Percentiles rank a stretch among this genome's conserved stretches.
Evolutionary conservation across 2,888 invertebrate species (phyloP).

Genomic region (Sphecodes monilicornis): DNA sequence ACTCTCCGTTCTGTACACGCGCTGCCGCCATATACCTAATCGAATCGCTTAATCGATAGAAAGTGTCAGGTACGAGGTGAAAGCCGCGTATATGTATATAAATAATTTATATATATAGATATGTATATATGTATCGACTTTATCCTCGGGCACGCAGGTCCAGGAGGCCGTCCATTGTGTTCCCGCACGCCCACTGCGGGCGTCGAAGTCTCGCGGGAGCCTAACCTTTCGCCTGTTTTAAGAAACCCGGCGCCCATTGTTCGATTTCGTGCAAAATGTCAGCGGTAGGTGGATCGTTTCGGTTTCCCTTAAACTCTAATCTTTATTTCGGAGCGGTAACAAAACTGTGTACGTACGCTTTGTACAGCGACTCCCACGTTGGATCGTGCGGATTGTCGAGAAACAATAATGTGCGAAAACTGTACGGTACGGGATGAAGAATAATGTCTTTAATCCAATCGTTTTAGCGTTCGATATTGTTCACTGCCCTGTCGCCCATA

Average conservation of each 20-base stretch:
- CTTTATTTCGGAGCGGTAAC: neutral
- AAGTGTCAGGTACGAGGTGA: slow-evolving; percentile 51
- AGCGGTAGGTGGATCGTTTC: slow-evolving; percentile 21
- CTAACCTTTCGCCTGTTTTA: slow-evolving; percentile 23
- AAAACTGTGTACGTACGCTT: neutral
- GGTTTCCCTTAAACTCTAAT: neutral
- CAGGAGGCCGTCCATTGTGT: slow-evolving; percentile 26
- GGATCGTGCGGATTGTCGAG: neutral
- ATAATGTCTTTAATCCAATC: neutral
- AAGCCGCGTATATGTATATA: no score
- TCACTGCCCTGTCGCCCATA: no score
- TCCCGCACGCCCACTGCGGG: neutral
- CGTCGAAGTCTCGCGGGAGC: neutral
- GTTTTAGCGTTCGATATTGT: no score
- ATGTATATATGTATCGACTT: no score
- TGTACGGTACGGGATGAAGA: neutral
- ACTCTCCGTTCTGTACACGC: slow-evolving; percentile 23
- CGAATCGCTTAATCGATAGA: slow-evolving; percentile 56
- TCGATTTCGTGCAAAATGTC: slow-evolving; percentile 14
- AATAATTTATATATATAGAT: no score
- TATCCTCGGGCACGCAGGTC: slow-evolving; percentile 12
- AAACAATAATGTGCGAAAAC: neutral
- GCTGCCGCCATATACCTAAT: slow-evolving; percentile 38
- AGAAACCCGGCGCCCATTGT: slow-evolving; percentile 8
- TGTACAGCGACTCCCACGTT: neutral